Evolutionary conservation across 2,888 invertebrate species (phyloP), one percentile per base, ranked within the genome.

Genomic region (Polydrusus tereticollis): DNA sequence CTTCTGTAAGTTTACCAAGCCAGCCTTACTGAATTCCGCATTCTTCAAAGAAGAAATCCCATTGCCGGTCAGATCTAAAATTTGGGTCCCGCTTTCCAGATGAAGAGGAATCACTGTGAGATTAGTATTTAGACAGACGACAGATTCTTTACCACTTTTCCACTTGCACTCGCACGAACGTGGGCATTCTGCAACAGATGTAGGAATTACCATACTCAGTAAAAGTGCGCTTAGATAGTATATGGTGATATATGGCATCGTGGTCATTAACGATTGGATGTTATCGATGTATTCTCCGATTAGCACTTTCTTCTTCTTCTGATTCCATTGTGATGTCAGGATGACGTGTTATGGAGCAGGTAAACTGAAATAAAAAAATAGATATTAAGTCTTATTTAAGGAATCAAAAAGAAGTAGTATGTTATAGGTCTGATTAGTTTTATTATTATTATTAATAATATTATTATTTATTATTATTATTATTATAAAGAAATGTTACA

Each of bases 111-210:
- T 90, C 80, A 89, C 88, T 78, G 91, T 89, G 79, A 94, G 88
- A 83, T 92, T 93, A 73, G 92, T 92, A 83, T 91, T 91, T 79
- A 90, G 89, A 86, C 95, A 95, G 80, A 93, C 87, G 69, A 94
- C 94, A 59, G 94, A 92, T 86, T 94, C 94, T 85, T 95, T 95
- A 80, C 94, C 94, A 83, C 91, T 92, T 85, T 93, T 93, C 95
- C 95, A 95, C 86, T 94, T 94, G 88, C 95, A 95, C 86, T 94
- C 93, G 87, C 95, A 95, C 79, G 91, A 88, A 75, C 89, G 88
- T 63, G 93, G 93, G 83, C 93, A 93, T 80, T 91, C 91, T 81
- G 90, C 89, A 77, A 86, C 80, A 26, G 83, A 77, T 77, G 83
- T 81, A 81, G 87, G 86, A 80, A 87, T 87, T 77, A 74, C 81